Percentiles rank a stretch among this genome's conserved stretches.
Evolutionary conservation across 2,888 invertebrate species (phyloP).

Genomic region (Lagria hirta): DNA sequence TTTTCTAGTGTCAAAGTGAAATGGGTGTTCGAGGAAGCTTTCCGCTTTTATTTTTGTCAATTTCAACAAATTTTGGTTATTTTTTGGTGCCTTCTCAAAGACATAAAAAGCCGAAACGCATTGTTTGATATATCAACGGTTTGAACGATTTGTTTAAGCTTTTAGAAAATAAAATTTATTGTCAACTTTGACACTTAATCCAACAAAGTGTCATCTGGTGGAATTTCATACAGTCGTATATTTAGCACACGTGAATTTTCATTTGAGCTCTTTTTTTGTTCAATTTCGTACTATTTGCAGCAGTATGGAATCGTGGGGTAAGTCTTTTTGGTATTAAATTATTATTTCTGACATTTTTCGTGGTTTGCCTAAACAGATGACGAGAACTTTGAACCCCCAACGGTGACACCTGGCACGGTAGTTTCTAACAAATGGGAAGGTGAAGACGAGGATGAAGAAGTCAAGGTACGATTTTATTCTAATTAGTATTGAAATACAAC

Average conservation of each 20-base stretch:
- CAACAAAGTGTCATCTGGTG: constrained; percentile 41
- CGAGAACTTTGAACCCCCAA: constrained; percentile 70
- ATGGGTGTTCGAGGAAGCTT: constrained; percentile 22
- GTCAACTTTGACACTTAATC: constrained; percentile 18
- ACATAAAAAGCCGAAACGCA: constrained; percentile 37
- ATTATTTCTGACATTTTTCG: background rate
- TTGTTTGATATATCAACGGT: constrained; percentile 38
- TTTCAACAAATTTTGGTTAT: constrained; percentile 30
- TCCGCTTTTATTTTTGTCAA: constrained; percentile 13
- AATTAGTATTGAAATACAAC: background rate
- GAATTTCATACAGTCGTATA: constrained; percentile 26
- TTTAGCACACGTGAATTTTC: constrained; percentile 47
- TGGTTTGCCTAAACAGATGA: too few relatives aligned
- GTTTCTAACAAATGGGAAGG: constrained; percentile 80
- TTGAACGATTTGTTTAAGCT: constrained; percentile 12
- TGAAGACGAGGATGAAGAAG: constrained; percentile 83
- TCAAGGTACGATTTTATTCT: constrained; percentile 63
- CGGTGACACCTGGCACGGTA: constrained; percentile 61
- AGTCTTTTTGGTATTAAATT: constrained; percentile 23
- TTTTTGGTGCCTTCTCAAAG: constrained; percentile 33
- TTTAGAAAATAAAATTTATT: constrained; percentile 19
- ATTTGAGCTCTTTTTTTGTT: constrained; percentile 37
- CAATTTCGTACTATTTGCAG: constrained; percentile 30
- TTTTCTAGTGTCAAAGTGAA: constrained; percentile 16
- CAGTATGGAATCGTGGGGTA: constrained; percentile 54